Evolutionary conservation across 2,797 vertebrate species (phyloP).

Genomic region (Peromyscus eremicus): DNA sequence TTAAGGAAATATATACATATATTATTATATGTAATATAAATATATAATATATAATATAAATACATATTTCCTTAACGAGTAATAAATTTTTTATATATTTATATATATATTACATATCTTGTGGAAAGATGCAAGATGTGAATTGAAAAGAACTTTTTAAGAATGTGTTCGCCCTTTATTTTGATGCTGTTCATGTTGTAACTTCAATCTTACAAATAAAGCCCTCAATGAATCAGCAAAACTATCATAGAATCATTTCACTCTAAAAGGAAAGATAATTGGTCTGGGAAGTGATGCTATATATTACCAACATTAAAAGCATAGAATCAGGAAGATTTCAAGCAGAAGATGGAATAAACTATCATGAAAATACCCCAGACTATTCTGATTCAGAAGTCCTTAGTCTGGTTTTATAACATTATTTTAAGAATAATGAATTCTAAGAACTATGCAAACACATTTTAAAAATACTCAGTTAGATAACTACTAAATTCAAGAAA

Average conservation of each 20-base stretch:
- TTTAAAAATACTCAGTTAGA: constrained; percentile 51
- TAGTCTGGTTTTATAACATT: constrained; percentile 53
- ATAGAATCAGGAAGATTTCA: constrained; percentile 58
- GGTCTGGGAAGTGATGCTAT: constrained; percentile 39
- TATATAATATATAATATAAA: neutral
- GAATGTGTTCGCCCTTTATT: neutral
- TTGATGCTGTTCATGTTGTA: constrained; percentile 36
- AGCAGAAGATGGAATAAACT: constrained; percentile 28
- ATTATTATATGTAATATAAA: neutral
- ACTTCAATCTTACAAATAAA: constrained; percentile 55
- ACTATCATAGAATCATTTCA: constrained; percentile 37
- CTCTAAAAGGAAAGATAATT: constrained; percentile 60
- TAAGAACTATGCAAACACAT: constrained; percentile 65
- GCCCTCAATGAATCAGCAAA: constrained; percentile 58
- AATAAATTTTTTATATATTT: no score
- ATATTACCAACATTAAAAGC: constrained; percentile 48
- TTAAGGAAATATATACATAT: neutral
- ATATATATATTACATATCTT: neutral
- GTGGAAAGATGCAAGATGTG: neutral
- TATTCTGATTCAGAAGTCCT: constrained; percentile 47
- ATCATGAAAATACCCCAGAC: constrained; percentile 53
- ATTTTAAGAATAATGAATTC: constrained; percentile 70
- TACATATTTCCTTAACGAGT: no score
- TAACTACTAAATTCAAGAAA: constrained; percentile 45
- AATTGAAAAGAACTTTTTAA: constrained; percentile 15